phyloP scores from a whole-genome alignment of 2,797 vertebrate species.

The Peromyscus attwateri region DNA sequence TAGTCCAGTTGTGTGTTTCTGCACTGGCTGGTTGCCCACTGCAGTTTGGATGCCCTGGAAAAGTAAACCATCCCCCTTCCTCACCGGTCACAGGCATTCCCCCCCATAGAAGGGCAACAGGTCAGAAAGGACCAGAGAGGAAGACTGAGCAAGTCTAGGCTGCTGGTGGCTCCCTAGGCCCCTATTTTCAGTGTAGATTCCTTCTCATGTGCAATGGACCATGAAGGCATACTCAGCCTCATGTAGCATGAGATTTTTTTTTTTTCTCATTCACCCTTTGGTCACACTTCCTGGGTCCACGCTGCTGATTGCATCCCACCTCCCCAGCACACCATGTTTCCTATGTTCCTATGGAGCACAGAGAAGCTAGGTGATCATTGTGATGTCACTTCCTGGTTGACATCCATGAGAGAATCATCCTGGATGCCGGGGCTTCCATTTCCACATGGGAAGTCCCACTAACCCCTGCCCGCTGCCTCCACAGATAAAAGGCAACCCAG shows the following conservation, averaged over 20 bases:
- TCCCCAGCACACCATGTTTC: rapidly evolving
- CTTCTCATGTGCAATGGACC: background rate
- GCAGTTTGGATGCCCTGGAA: background rate
- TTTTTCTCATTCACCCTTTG: background rate
- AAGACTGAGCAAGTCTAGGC: background rate
- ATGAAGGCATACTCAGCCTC: rapidly evolving
- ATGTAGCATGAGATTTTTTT: rapidly evolving
- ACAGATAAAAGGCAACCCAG: background rate
- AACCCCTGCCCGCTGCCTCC: background rate
- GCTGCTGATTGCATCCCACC: background rate
- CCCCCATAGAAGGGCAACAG: background rate
- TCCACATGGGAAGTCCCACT: too few relatives aligned
- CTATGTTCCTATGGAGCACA: rapidly evolving
- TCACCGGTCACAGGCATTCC: rapidly evolving
- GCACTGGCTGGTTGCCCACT: background rate
- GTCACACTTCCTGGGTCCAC: background rate
- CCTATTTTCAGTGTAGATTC: background rate
- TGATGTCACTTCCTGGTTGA: background rate
- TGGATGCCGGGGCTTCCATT: background rate
- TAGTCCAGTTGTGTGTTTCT: background rate
- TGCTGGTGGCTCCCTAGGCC: too few relatives aligned
- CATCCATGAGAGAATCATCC: rapidly evolving
- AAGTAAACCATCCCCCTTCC: background rate
- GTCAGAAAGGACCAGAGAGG: too few relatives aligned
- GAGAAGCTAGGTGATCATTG: background rate